phyloP scores from a whole-genome alignment of 2,797 vertebrate species.

The Thaleichthys pacificus region DNA sequence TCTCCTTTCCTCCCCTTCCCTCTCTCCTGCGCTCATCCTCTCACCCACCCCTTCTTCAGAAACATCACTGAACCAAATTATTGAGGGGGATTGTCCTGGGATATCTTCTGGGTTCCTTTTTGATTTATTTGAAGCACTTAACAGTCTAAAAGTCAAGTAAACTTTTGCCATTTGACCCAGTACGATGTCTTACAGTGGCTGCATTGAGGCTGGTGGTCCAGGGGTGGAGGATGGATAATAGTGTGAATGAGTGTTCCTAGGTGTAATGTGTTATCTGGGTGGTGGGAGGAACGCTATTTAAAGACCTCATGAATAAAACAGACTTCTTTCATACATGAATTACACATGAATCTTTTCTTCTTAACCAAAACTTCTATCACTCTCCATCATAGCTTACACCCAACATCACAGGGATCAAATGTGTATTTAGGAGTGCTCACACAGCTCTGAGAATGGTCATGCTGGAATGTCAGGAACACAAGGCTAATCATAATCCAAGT shows the following conservation, averaged over 20 bases:
- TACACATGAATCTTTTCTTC: slow-evolving; percentile 42
- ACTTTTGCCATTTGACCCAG: not conserved
- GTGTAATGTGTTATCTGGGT: slow-evolving; percentile 45
- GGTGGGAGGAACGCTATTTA: slow-evolving; percentile 66
- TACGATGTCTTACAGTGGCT: not conserved
- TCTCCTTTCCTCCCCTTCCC: not conserved
- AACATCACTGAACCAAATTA: not conserved
- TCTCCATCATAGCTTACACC: slow-evolving; percentile 13
- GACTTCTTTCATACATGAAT: slow-evolving; percentile 58
- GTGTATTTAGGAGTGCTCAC: not conserved
- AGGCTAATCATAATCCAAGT: not conserved
- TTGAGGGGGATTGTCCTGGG: not conserved
- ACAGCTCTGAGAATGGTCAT: not conserved
- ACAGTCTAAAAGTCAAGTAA: too few species aligned
- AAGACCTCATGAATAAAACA: slow-evolving; percentile 72
- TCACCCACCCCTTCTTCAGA: too few species aligned
- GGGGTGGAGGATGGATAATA: not conserved
- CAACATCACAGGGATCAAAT: not conserved
- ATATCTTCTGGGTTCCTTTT: too few species aligned
- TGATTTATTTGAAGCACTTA: too few species aligned
- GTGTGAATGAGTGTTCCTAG: slow-evolving; percentile 9
- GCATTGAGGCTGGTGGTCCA: not conserved
- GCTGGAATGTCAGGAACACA: not conserved
- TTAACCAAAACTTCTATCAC: slow-evolving; percentile 22
- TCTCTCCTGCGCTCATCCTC: not conserved